Evolutionary conservation across 2,888 invertebrate species (phyloP).

Genomic region (Dryomyza anilis): DNA sequence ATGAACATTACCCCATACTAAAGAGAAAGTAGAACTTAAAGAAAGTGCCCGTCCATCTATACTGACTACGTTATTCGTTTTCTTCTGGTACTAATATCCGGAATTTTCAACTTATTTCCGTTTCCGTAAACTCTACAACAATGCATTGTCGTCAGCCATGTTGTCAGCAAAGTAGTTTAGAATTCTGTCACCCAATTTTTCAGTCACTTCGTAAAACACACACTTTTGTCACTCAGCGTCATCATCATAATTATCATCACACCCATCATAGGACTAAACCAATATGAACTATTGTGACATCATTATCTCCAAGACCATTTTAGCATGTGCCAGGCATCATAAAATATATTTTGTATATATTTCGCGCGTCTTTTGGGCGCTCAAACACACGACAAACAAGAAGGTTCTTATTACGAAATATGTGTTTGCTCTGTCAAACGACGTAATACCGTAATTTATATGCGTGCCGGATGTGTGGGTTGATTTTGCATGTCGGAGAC

Average conservation of each 20-base stretch:
- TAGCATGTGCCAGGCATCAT: background rate
- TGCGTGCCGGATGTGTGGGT: background rate
- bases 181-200: background rate
- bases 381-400: too few species aligned
- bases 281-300: background rate
- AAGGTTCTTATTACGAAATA: background rate
- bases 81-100: background rate
- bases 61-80: background rate
- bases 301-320: background rate
- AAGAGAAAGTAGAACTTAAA: too few species aligned
- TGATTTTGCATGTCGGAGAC: background rate
- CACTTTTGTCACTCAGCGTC: background rate
- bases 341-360: background rate
- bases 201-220: background rate
- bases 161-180: background rate
- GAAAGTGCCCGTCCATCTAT: background rate
- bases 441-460: constrained; percentile 1
- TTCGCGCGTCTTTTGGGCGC: background rate
- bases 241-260: background rate
- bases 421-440: background rate
- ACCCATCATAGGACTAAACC: background rate
- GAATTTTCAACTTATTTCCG: background rate
- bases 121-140: background rate
- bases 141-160: too few species aligned
- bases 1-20: too few species aligned